phyloP scores from a whole-genome alignment of 2,888 invertebrate species.

The Bembecia ichneumoniformis region DNA sequence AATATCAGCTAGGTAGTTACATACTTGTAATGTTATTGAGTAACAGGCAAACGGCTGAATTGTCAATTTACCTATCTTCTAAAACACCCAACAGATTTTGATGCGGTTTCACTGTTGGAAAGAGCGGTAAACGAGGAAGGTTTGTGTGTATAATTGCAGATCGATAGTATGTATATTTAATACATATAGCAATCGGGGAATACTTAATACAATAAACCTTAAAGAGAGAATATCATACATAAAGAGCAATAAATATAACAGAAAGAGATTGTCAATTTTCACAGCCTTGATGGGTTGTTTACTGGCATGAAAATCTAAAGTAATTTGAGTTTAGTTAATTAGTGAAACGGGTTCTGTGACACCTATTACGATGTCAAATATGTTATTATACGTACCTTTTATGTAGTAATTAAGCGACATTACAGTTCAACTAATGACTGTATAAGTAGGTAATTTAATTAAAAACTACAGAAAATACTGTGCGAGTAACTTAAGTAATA shows the following conservation, averaged over 20 bases:
- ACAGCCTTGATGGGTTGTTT: background rate
- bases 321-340: background rate
- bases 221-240: too few species aligned
- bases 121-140: too few species aligned
- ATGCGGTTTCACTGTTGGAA: too few species aligned
- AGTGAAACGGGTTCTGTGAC: background rate
- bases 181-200: too few species aligned
- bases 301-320: constrained; percentile 7
- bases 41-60: too few species aligned
- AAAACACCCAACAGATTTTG: too few species aligned
- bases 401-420: background rate
- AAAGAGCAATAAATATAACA: background rate
- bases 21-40: too few species aligned
- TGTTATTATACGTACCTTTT: background rate
- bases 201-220: too few species aligned
- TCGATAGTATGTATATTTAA: too few species aligned
- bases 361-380: background rate
- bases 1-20: too few species aligned
- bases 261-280: background rate
- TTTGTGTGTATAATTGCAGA: too few species aligned
- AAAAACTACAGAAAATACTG: background rate
- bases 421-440: background rate
- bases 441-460: background rate
- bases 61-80: too few species aligned
- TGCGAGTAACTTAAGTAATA: background rate